Evolutionary conservation across 1,140 invertebrate genomes (phyloP).

Genomic region (Procambarus clarkii): DNA sequence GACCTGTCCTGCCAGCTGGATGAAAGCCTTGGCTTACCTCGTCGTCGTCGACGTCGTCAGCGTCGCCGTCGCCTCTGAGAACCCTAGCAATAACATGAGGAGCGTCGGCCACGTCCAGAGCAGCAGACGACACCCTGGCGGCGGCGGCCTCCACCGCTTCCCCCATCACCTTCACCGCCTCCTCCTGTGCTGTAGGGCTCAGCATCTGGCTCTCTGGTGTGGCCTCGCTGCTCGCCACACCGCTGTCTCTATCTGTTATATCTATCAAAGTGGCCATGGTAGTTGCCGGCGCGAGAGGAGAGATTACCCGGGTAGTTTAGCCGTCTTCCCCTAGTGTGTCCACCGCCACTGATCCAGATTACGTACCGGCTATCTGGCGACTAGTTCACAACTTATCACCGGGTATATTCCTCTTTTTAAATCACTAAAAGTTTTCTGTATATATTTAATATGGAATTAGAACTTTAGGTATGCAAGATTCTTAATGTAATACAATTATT

Average conservation of each 20-base stretch:
- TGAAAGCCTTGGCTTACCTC: too few species aligned
- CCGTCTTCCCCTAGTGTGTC: too few species aligned
- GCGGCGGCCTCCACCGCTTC: background rate
- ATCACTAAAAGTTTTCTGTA: too few species aligned
- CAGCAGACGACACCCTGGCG: slow-evolving; percentile 17
- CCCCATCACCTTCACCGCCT: background rate
- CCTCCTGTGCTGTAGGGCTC: background rate
- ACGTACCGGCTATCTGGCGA: too few species aligned
- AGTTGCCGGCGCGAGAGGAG: background rate
- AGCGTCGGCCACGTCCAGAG: background rate
- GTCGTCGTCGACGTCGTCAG: background rate
- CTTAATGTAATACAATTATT: too few species aligned
- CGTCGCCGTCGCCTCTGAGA: slow-evolving; percentile 9
- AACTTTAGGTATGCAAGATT: too few species aligned
- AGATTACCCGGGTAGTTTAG: background rate
- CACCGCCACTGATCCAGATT: too few species aligned
- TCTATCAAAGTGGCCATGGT: slow-evolving; percentile 53
- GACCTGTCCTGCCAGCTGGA: too few species aligned
- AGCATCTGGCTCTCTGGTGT: slow-evolving; percentile 55
- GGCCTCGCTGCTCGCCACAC: slow-evolving; percentile 64
- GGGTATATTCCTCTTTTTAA: too few species aligned
- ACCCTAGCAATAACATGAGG: background rate
- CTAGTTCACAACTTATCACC: too few species aligned
- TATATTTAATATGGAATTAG: too few species aligned
- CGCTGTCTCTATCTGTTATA: slow-evolving; percentile 42